Conservation (phyloP, 2,113 vertebrate species). For the Osmerus eperlanus region DNA sequence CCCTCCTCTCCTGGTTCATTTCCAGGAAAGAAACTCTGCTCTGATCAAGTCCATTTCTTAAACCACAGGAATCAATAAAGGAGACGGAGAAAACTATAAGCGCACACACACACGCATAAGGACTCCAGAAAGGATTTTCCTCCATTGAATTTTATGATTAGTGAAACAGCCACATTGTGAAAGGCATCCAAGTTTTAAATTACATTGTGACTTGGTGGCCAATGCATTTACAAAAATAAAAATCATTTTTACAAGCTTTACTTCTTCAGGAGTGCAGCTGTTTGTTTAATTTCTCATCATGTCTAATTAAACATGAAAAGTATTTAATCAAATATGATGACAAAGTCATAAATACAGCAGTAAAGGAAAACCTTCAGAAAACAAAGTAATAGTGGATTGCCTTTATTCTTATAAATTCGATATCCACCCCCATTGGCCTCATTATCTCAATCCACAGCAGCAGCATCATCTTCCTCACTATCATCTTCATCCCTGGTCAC, state of each 20-base stretch:
- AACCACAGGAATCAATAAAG: slow-evolving; percentile 44
- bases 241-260: slow-evolving; percentile 9
- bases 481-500: slow-evolving; percentile 12
- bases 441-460: no score
- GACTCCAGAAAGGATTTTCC: slow-evolving; percentile 26
- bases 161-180: slow-evolving; percentile 9
- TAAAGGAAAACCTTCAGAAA: background rate
- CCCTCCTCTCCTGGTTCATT: slow-evolving; percentile 10
- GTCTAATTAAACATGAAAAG: slow-evolving; percentile 1
- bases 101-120: slow-evolving; percentile 1
- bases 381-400: background rate
- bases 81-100: slow-evolving; percentile 22
- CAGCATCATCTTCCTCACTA: slow-evolving; percentile 3
- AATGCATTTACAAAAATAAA: slow-evolving; percentile 13
- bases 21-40: slow-evolving; percentile 5
- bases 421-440: background rate
- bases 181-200: slow-evolving; percentile 44
- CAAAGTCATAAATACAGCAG: background rate
- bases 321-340: background rate
- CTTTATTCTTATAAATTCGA: background rate
- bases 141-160: slow-evolving; percentile 33
- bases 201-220: slow-evolving; percentile 26
- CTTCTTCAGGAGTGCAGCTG: background rate
- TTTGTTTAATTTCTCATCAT: background rate
- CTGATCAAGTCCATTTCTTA: background rate